A percentile compares a stretch with the other conserved stretches of the same genome.
phyloP scores from a whole-genome alignment of 2,113 vertebrate genomes.

The Acanthisitta chloris region DNA sequence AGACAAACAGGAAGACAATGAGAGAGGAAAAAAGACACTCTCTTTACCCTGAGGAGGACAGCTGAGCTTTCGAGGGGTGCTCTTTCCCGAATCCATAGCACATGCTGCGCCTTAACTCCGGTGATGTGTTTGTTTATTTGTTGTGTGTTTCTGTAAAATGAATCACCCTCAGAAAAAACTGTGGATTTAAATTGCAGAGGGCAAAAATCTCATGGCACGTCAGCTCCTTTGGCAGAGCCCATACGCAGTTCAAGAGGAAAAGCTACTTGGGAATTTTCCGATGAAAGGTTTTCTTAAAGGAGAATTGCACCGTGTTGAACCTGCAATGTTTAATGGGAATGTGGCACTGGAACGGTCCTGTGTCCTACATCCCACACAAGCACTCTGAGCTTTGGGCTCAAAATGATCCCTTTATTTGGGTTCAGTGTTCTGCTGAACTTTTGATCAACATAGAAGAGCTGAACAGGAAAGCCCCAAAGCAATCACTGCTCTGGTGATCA shows the following conservation, averaged over 20 bases:
- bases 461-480: background rate
- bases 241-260: conserved; percentile 9
- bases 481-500: background rate
- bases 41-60: conserved; percentile 17
- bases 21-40: conserved; percentile 23
- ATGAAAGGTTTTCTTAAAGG: background rate
- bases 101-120: conserved; percentile 48
- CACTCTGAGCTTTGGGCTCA: background rate
- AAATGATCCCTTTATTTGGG: background rate
- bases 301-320: background rate
- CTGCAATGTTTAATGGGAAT: background rate
- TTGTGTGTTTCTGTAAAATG: conserved; percentile 59
- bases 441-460: background rate
- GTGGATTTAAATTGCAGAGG: conserved; percentile 24
- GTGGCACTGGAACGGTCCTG: background rate
- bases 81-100: conserved; percentile 58
- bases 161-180: conserved; percentile 56
- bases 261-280: conserved; percentile 22
- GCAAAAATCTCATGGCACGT: conserved; percentile 36
- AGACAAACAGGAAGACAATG: conserved; percentile 8
- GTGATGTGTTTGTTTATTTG: conserved; percentile 63
- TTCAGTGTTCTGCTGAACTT: background rate
- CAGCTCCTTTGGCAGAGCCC: conserved; percentile 41
- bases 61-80: conserved; percentile 54
- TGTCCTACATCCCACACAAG: background rate